A percentile compares a stretch with the other conserved stretches of the same genome.
phyloP scores from a whole-genome alignment of 1,140 invertebrate genomes.

The Phenacoccus solenopsis region DNA sequence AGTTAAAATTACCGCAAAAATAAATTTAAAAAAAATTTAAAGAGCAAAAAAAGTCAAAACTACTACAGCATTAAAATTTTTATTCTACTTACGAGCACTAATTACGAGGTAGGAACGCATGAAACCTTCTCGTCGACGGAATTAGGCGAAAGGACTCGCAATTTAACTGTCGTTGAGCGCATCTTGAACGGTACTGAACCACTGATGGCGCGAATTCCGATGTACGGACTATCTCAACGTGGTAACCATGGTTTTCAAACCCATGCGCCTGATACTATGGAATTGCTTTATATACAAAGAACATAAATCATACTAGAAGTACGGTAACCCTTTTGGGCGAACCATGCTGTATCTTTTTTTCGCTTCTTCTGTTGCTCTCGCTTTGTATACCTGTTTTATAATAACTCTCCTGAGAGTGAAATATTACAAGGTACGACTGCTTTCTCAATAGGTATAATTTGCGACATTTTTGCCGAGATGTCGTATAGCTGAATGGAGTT shows the following conservation, averaged over 20 bases:
- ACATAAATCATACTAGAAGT: background rate
- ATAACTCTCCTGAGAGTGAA: background rate
- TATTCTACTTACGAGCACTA: background rate
- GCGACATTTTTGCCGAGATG: background rate
- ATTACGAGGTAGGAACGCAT: background rate
- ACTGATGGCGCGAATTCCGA: background rate
- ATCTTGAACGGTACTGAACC: background rate
- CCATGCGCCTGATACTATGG: background rate
- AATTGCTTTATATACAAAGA: slow-evolving; percentile 3
- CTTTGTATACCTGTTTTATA: background rate
- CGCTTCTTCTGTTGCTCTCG: background rate
- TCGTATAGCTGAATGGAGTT: no score
- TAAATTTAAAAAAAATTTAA: no score
- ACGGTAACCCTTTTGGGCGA: background rate
- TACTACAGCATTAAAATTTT: no score
- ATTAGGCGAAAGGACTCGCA: background rate
- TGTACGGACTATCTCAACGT: background rate
- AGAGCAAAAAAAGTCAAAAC: no score
- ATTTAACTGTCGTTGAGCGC: background rate
- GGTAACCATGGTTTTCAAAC: background rate
- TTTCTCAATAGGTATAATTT: background rate
- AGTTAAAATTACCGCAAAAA: no score
- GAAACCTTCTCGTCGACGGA: background rate
- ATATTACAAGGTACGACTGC: background rate
- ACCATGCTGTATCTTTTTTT: background rate